Evolutionary conservation across 2,888 invertebrate species (phyloP), one percentile per base, ranked within the genome.

Genomic region (Sesamia inferens): DNA sequence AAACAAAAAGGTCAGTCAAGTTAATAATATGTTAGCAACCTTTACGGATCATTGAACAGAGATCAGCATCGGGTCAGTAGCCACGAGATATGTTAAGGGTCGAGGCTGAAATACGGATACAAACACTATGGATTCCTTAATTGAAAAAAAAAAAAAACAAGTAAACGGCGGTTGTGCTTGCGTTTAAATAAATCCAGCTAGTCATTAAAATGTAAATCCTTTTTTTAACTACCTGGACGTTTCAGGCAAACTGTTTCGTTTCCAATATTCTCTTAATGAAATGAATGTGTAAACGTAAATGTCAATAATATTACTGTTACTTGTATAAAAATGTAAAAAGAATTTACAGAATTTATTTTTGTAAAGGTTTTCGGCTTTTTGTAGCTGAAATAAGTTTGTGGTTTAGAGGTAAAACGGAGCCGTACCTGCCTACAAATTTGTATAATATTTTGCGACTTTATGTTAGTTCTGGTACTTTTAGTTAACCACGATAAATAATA

Each of bases 21-120:
- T 54, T 31, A 31, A 64, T 71, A 71, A 64, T 71, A 71, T 48
- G 64, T 69, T 58, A 65, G 68, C 59, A 57, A 24, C 74, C 74
- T 61, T 73, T 64, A 65, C 71, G 68, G 55, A 47, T 65, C 78
- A 85, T 78, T 82, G 65, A 68, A 65, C 62, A 24, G 22, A 65
- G 63, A 66, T 81, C 64, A 75, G 61, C 14, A 39, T 47, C 67
- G 68, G 55, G 22, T 24, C 70, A 72, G 55, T 74, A 57, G 0
- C 19, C 66, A 61, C 69, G 62, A 48, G 59, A 82, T 59, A 79
- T 79, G 69, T 85, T 42, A 55, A 67, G 58, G 65, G 54, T 69
- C 71, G 31, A 55, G 63, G 16, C 57, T 66, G 51, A 68, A 81
- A 64, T 66, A 72, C 54, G 24, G n/a, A 47, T 58, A 66, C 24